Conservation (phyloP, 2,113 vertebrate genomes). For the Cephalopterus ornatus region DNA sequence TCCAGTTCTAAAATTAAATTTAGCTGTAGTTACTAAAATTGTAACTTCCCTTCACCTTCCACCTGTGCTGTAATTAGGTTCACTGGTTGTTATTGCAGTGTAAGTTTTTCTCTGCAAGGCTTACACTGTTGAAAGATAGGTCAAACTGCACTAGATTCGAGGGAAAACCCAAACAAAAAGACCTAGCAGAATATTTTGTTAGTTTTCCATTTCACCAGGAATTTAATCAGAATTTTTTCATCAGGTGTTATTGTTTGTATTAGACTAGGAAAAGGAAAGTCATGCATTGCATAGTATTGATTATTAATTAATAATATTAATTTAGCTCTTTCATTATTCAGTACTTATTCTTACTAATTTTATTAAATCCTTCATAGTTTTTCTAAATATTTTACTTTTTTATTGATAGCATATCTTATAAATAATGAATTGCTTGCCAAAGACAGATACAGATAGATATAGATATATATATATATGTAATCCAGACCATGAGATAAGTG, state of each 20-base stretch:
- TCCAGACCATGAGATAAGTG: background rate
- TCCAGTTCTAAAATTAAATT: background rate
- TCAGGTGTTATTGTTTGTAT: background rate
- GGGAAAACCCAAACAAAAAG: background rate
- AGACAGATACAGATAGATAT: background rate
- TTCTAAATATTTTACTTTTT: background rate
- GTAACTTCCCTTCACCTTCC: background rate
- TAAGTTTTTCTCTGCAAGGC: background rate
- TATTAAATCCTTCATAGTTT: background rate
- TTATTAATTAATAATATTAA: background rate
- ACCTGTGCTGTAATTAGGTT: background rate
- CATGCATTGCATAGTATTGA: background rate
- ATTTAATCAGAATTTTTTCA: background rate
- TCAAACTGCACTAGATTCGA: background rate
- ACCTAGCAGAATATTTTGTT: background rate
- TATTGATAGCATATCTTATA: background rate
- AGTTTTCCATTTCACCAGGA: background rate
- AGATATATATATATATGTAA: background rate
- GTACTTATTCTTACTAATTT: background rate
- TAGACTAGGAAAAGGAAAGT: background rate
- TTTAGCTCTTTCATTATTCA: background rate
- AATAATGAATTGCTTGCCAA: background rate
- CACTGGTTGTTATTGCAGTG: background rate
- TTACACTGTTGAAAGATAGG: background rate
- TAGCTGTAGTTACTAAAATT: background rate